Evolutionary conservation across 2,888 invertebrate genomes (phyloP), one percentile per base, ranked within the genome.

Genomic region (Coelinius sp.): DNA sequence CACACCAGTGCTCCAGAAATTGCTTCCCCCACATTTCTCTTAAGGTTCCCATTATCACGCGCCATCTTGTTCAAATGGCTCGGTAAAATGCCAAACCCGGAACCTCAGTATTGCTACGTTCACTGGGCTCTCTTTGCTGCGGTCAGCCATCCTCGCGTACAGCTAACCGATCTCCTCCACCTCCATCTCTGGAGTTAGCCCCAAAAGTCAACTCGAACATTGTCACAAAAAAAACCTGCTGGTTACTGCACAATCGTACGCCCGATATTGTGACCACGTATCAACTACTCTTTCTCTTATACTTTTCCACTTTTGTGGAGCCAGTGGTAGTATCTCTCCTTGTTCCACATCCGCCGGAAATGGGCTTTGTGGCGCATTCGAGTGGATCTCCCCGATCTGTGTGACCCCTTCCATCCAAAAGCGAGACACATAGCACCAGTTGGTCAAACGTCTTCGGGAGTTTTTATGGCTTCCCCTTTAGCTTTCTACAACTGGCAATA

Each of bases 31-130:
- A 79, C 83, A 83, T 85, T 20, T 49, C 41, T 41, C n/a, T 1
- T 17, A 49, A 85, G 85, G 84, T 82, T 82, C 80, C 84, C 83
- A 86, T 86, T 86, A 86, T 86, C 85, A 84, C 83, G 85, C 84
- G 84, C 85, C 86, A 86, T 86, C 85, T 85, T 86, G 86, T 80
- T 81, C 81, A 79, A 86, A 86, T 86, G 83, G 85, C 82, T 83
- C 80, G 80, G 85, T 84, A 82, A 85, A 85, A 84, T 79, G 83
- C 81, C 83, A 79, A 83, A 83, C 68, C 81, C 80, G 78, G 79
- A 81, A 83, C 80, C 82, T 79, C 76, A 77, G 82, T 84, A 83
- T 84, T 85, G 81, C 84, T 80, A 79, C 79, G 80, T 80, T 80
- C 81, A 76, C 79, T 74, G 78, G 63, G 66, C 63, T 69, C 38